Conservation (phyloP, 1,140 invertebrate species). For the Drosophila parabipectinata region DNA sequence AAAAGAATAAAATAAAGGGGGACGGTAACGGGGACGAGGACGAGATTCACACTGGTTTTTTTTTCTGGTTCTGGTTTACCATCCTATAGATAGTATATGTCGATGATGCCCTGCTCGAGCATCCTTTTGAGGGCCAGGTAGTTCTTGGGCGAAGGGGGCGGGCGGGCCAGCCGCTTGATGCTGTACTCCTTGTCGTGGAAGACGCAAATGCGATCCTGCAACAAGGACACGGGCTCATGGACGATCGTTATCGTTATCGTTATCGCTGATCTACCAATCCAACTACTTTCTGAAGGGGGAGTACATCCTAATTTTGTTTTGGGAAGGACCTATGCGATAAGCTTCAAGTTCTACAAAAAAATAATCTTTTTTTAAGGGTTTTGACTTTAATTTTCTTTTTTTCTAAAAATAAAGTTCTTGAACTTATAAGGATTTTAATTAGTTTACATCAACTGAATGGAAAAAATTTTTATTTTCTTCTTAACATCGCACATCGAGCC, state of each 20-base stretch:
- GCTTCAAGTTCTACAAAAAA: constrained; percentile 19
- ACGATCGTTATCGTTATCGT: constrained; percentile 27
- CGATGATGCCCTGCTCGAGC: constrained; percentile 76
- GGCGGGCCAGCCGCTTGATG: constrained; percentile 72
- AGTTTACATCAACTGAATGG: no score
- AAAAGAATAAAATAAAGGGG: constrained; percentile 20
- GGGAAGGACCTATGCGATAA: constrained; percentile 24
- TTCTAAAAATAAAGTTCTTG: not conserved
- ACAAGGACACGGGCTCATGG: constrained; percentile 43
- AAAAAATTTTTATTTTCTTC: not conserved
- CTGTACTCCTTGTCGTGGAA: constrained; percentile 77
- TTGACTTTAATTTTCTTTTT: no score
- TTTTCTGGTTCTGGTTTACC: constrained; percentile 12
- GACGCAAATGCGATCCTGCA: constrained; percentile 79
- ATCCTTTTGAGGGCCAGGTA: constrained; percentile 76
- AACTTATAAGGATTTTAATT: no score
- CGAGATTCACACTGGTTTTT: constrained; percentile 9
- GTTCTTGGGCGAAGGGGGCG: constrained; percentile 77
- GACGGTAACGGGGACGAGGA: constrained; percentile 15
- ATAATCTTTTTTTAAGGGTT: not conserved
- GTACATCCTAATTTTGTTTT: constrained; percentile 13
- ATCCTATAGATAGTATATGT: constrained; percentile 73
- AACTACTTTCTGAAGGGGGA: constrained; percentile 24
- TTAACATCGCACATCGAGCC: constrained; percentile 6
- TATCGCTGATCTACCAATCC: constrained; percentile 38